These are phyloP conservation scores for Malurus splendens DNA, from an alignment of 2,797 vertebrate genomes.

Conservation along the genomic window DNA sequence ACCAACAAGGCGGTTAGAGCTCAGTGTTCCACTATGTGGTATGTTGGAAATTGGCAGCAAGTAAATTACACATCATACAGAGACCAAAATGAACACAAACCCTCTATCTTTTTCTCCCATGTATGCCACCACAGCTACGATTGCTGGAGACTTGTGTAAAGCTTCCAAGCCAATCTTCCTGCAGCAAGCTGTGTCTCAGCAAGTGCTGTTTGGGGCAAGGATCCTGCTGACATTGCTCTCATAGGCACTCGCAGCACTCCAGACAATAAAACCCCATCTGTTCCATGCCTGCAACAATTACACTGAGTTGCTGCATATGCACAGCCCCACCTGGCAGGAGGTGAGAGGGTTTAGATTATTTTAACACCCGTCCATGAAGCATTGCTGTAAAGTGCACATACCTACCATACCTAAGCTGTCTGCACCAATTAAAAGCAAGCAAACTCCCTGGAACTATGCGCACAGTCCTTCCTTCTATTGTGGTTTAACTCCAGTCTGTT, in stretches of 20 bases:
- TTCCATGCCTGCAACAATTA: constrained; percentile 15
- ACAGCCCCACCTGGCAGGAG: neutral
- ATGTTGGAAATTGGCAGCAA: neutral
- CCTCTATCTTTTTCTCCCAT: neutral
- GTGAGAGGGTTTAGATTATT: neutral
- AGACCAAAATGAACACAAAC: neutral
- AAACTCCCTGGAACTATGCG: neutral
- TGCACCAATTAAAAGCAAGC: constrained; percentile 10
- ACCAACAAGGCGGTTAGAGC: neutral
- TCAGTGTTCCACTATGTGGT: neutral
- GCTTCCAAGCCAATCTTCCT: neutral
- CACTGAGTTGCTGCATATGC: neutral
- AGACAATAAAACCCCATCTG: constrained; percentile 47
- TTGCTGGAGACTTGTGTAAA: neutral
- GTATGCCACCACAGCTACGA: neutral
- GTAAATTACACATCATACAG: neutral
- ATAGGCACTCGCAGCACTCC: neutral
- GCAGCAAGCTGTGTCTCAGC: neutral
- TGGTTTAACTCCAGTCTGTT: neutral
- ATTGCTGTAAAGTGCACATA: neutral
- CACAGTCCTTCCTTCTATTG: neutral
- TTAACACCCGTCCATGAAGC: neutral
- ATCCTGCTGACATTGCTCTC: constrained; percentile 17
- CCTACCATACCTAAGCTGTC: neutral
- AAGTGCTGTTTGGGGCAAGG: constrained; percentile 9